Evolutionary conservation across 2,888 invertebrate species (phyloP).

Genomic region (Hypomecis atomaria): DNA sequence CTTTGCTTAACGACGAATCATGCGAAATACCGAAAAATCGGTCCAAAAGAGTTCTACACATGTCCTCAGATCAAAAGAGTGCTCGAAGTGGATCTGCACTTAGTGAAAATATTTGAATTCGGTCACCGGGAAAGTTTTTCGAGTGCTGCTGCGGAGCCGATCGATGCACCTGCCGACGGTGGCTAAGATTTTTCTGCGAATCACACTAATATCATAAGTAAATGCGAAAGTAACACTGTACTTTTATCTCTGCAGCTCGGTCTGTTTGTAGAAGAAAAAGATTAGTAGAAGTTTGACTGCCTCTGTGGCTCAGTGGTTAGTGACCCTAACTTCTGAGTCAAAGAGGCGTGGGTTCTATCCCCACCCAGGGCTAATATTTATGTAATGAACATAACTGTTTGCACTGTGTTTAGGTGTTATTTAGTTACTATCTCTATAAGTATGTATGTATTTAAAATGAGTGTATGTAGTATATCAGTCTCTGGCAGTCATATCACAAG

Average conservation of each 20-base stretch:
- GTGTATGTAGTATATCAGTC: no score
- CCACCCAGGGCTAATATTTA: no score
- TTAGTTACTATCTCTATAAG: no score
- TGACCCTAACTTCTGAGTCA: no score
- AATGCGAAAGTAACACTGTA: background rate
- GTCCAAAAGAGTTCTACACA: constrained; percentile 50
- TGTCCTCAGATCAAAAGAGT: constrained; percentile 62
- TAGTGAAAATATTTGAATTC: constrained; percentile 74
- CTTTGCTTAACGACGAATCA: constrained; percentile 49
- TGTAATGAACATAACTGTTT: no score
- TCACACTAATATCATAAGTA: constrained; percentile 3
- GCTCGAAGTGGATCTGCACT: constrained; percentile 60
- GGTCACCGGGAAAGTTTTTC: constrained; percentile 61
- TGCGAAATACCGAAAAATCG: constrained; percentile 57
- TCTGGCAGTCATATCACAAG: no score
- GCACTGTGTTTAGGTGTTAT: no score
- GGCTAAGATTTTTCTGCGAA: constrained; percentile 47
- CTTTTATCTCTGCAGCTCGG: background rate
- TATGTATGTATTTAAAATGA: no score
- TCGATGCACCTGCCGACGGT: constrained; percentile 57
- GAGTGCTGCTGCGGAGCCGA: constrained; percentile 49
- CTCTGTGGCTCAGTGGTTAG: no score
- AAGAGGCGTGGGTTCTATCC: no score
- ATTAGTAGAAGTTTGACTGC: no score
- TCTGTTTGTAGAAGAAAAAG: background rate